Evolutionary conservation across 2,888 invertebrate genomes (phyloP).

Genomic region (Mesoligia furuncula): DNA sequence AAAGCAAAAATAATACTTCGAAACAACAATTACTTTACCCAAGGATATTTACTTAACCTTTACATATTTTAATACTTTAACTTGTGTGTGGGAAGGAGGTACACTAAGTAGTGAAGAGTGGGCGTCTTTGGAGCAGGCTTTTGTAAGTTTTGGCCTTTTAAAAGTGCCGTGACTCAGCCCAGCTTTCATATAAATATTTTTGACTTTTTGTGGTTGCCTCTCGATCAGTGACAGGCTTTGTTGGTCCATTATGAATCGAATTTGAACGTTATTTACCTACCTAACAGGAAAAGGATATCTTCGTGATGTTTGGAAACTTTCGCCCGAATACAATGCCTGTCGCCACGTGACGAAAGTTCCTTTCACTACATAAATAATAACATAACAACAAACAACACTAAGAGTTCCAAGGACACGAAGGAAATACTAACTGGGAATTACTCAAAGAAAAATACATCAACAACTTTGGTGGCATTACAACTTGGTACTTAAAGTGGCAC

Average conservation of each 20-base stretch:
- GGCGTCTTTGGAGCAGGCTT: background rate
- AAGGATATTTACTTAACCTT: background rate
- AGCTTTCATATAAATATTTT: background rate
- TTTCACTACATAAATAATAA: conserved; percentile 52
- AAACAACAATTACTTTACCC: background rate
- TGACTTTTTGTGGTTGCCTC: background rate
- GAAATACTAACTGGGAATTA: conserved; percentile 58
- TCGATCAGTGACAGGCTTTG: background rate
- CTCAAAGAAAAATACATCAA: conserved; percentile 59
- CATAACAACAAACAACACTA: conserved; percentile 38
- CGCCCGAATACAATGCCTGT: background rate
- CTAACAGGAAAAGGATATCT: conserved; percentile 4
- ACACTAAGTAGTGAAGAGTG: background rate
- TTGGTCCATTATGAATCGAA: background rate
- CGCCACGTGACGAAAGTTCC: conserved; percentile 20
- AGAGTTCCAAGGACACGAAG: conserved; percentile 40
- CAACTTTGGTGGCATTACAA: conserved; percentile 51
- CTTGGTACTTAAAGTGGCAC: conserved; percentile 63
- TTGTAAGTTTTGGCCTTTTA: conserved; percentile 4
- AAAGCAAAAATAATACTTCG: background rate
- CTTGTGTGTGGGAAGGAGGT: background rate
- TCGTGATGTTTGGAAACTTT: conserved; percentile 14
- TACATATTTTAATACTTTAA: background rate
- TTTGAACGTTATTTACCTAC: background rate
- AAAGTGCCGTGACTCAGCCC: background rate